Conservation (phyloP, 1,140 invertebrate species). For the Tetramorium simillimum region DNA sequence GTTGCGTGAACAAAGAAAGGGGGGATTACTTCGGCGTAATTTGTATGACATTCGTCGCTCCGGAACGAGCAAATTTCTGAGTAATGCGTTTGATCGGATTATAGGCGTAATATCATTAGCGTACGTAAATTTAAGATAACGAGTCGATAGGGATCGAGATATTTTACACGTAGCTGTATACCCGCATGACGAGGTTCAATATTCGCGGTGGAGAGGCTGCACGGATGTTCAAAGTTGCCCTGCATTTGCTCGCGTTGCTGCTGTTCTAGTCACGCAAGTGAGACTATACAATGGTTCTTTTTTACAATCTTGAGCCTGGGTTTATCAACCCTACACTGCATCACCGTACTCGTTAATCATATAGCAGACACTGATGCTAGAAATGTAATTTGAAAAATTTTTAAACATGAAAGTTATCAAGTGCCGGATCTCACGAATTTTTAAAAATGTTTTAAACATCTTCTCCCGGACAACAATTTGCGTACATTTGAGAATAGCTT, state of each 20-base stretch:
- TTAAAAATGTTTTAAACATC: not conserved
- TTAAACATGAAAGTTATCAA: not conserved
- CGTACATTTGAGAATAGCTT: not conserved
- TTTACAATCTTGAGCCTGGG: not conserved
- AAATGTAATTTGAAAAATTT: not conserved
- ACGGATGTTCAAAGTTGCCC: conserved; percentile 61
- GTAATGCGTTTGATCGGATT: conserved; percentile 68
- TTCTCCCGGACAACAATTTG: not conserved
- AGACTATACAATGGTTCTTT: conserved; percentile 9
- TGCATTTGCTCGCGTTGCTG: conserved; percentile 39
- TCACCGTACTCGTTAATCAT: not conserved
- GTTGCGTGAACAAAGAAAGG: conserved; percentile 1
- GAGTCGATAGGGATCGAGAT: conserved; percentile 63
- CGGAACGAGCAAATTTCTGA: conserved; percentile 9
- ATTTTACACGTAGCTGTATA: conserved; percentile 71
- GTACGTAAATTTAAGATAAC: conserved; percentile 62
- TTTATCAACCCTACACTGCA: conserved; percentile 1
- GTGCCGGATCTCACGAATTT: not conserved
- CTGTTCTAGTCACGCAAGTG: conserved; percentile 55
- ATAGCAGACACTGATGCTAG: not conserved
- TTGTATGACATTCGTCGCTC: conserved; percentile 52
- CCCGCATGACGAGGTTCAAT: conserved; percentile 59
- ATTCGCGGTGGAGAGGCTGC: conserved; percentile 53
- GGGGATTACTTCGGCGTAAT: conserved; percentile 40
- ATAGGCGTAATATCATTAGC: conserved; percentile 71